Conservation (phyloP, 2,888 invertebrate species). For the Luperina testacea region DNA sequence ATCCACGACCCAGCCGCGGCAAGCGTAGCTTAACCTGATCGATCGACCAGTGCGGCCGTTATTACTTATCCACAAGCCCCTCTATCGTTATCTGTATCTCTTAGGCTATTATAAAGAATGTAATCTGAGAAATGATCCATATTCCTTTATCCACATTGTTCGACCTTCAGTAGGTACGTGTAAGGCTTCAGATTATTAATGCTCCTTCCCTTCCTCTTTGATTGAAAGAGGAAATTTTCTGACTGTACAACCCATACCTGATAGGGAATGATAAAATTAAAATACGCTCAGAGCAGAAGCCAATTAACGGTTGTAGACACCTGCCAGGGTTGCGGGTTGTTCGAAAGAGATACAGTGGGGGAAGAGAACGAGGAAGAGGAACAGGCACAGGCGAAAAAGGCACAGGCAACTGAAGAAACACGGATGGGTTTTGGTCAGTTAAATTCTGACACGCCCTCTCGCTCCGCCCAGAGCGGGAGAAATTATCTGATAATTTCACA, state of each 20-base stretch:
- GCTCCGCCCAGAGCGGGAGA: no score
- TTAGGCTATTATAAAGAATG: constrained; percentile 6
- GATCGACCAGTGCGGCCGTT: not conserved
- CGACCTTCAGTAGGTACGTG: constrained; percentile 24
- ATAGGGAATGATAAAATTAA: constrained; percentile 52
- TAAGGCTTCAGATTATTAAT: constrained; percentile 61
- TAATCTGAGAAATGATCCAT: constrained; percentile 27
- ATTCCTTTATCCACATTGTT: constrained; percentile 43
- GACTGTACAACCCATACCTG: constrained; percentile 21
- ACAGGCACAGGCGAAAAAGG: no score
- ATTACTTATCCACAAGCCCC: not conserved
- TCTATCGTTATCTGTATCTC: not conserved
- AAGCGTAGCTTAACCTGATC: no score
- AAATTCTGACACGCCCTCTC: no score
- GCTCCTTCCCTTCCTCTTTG: constrained; percentile 34
- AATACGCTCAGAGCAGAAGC: constrained; percentile 53
- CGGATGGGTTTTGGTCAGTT: no score
- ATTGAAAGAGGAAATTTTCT: constrained; percentile 49
- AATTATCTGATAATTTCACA: no score
- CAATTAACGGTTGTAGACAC: no score
- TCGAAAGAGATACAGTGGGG: no score
- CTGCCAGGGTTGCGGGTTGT: no score
- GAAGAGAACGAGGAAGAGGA: no score
- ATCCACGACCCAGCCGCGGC: no score
- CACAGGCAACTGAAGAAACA: no score